These are phyloP conservation scores for Machimus atricapillus DNA, from an alignment of 2,888 invertebrate species.

Conservation along the genomic window DNA sequence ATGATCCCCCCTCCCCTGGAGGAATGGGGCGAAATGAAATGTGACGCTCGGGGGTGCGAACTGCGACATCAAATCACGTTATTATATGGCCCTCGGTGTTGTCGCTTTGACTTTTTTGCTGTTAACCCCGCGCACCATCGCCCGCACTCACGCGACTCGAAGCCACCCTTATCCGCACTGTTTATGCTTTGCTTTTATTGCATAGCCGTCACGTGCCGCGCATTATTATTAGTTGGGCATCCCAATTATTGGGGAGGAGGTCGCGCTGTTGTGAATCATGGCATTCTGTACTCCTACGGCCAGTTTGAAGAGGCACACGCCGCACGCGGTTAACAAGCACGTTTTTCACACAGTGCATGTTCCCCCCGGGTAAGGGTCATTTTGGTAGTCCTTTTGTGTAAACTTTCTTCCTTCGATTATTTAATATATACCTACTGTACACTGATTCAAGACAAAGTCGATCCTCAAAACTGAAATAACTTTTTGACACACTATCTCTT, in stretches of 20 bases:
- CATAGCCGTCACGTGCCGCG: constrained; percentile 22
- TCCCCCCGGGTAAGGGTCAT: neutral
- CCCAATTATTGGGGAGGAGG: constrained; percentile 4
- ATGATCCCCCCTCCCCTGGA: neutral
- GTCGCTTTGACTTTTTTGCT: constrained; percentile 23
- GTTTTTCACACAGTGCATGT: neutral
- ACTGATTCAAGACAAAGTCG: too few species aligned
- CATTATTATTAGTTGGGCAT: constrained; percentile 29
- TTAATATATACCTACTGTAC: too few species aligned
- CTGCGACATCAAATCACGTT: constrained; percentile 27
- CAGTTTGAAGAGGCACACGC: neutral
- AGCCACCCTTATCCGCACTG: neutral
- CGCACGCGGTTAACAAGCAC: neutral
- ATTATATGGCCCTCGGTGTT: constrained; percentile 12
- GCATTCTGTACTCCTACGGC: neutral
- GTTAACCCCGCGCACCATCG: neutral
- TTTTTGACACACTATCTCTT: too few species aligned
- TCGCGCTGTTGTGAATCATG: neutral
- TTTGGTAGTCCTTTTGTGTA: neutral
- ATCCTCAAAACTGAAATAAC: too few species aligned
- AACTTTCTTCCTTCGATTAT: too few species aligned
- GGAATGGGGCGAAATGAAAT: neutral
- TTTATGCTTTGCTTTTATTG: constrained; percentile 22
- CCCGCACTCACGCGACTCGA: neutral
- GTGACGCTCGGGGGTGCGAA: constrained; percentile 29